These are phyloP conservation scores for Athrips mouffetella DNA, from an alignment of 2,888 invertebrate species.

Conservation along the genomic window DNA sequence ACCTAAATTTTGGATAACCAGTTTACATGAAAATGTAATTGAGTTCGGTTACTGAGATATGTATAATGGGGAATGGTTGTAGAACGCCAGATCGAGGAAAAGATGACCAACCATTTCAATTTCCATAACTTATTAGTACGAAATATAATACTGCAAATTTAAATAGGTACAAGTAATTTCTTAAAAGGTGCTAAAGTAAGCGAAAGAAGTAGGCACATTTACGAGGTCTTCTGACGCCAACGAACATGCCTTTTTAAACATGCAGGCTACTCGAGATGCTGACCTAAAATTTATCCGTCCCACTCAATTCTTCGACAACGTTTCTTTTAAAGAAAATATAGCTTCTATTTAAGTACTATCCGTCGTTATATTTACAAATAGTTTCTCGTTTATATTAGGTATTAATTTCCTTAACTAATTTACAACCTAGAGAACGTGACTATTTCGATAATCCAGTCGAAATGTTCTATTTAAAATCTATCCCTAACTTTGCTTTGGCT, in stretches of 20 bases:
- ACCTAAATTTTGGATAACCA: conserved; percentile 26
- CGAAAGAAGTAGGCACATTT: too few relatives aligned
- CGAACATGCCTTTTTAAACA: conserved; percentile 17
- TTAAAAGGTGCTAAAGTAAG: too few relatives aligned
- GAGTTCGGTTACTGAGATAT: too few relatives aligned
- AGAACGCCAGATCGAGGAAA: too few relatives aligned
- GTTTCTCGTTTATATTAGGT: conserved; percentile 55
- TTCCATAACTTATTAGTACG: too few relatives aligned
- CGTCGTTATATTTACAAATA: conserved; percentile 58
- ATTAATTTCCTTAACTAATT: conserved; percentile 53
- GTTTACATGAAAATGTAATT: too few relatives aligned
- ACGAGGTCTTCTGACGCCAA: conserved; percentile 44
- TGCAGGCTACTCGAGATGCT: background rate
- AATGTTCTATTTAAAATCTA: conserved; percentile 21
- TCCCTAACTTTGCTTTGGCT: conserved; percentile 6
- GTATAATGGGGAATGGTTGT: too few relatives aligned
- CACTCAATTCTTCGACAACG: conserved; percentile 34
- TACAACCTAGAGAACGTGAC: conserved; percentile 66
- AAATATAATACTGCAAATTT: too few relatives aligned
- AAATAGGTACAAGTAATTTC: too few relatives aligned
- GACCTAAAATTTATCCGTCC: background rate
- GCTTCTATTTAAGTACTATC: conserved; percentile 30
- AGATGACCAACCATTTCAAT: too few relatives aligned
- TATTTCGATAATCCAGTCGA: conserved; percentile 55
- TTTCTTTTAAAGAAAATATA: conserved; percentile 8